Evolutionary conservation across 2,797 vertebrate genomes (phyloP), one percentile per base, ranked within the genome.

Genomic region (Leucoraja ocellata): DNA sequence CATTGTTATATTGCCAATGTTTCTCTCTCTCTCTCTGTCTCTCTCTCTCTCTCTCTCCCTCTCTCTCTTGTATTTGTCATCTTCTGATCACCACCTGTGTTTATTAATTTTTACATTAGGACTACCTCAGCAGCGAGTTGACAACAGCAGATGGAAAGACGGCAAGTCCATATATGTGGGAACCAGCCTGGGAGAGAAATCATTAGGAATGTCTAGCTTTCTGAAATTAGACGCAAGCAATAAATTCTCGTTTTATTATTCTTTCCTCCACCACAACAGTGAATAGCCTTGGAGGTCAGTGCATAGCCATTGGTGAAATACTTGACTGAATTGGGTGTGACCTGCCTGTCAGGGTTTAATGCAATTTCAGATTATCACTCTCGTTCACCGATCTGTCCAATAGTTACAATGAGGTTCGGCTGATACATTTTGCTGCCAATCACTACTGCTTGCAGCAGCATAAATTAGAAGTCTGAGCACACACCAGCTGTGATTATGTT

Each of bases 381-480:
- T 46, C 23, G 25, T 83, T 83, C 46, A 83, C 46, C 58, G 79
- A 54, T 58, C 80, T 83, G 21, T 58, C 28, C 25, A 58, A 25
- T 21, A 83, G 39, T 54, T 83, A 58, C 8, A 83, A 8, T 25
- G 61, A 84, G 23, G 23, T 61, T 28, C 25, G 54, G 13, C 54
- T n/a, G 71, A 21, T 23, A 6, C 23, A 21, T 6, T 73, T 73
- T 84, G 58, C 61, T 84, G 28, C 25, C 10, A 84, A 28, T 58
- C 81, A 28, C 23, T 84, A 10, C 54, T 61, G 81, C 46, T 10
- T 61, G 21, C 18, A 39, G n/a, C 21, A 4, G 25, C 9, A 14
- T 13, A 84, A 84, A 84, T 84, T 23, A 84, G 80, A 83, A 84
- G 61, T 61, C 39, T 84, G 81, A 84, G 81, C 23, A 58, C 54